phyloP scores from a whole-genome alignment of 2,113 vertebrate genomes.

The Trinectes maculatus region DNA sequence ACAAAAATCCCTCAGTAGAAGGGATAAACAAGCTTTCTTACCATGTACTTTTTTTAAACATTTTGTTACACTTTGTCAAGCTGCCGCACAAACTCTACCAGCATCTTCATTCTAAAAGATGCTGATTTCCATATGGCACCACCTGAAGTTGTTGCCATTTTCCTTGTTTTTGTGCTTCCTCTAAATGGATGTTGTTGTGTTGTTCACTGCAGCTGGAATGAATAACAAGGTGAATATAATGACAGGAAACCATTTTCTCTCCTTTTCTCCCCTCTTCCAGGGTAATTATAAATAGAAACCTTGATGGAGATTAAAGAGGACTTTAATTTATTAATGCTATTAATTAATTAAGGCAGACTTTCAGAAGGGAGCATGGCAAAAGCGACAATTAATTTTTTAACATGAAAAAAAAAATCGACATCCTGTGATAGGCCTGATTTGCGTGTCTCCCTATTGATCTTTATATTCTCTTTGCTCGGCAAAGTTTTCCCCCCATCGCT shows the following conservation, averaged over 20 bases:
- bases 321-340: constrained; percentile 61
- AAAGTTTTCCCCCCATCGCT: constrained; percentile 29
- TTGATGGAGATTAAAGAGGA: constrained; percentile 57
- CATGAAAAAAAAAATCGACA: constrained; percentile 60
- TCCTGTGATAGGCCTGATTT: constrained; percentile 57
- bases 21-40: background rate
- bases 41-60: constrained; percentile 15
- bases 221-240: constrained; percentile 28
- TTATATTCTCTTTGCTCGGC: constrained; percentile 68
- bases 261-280: constrained; percentile 8
- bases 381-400: constrained; percentile 59
- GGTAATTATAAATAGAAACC: constrained; percentile 62
- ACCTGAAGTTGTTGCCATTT: constrained; percentile 14
- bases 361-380: constrained; percentile 55
- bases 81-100: constrained; percentile 32
- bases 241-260: constrained; percentile 15
- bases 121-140: constrained; percentile 33
- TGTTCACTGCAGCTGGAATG: constrained; percentile 6
- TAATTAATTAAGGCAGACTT: constrained; percentile 61
- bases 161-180: constrained; percentile 4
- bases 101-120: constrained; percentile 31
- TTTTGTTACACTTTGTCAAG: constrained; percentile 43
- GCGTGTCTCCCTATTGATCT: constrained; percentile 63
- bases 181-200: constrained; percentile 2
- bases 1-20: constrained; percentile 24